Base-by-base conservation (phyloP, 2,888 invertebrate species). In the Chrysotoxum bicinctum region DNA sequence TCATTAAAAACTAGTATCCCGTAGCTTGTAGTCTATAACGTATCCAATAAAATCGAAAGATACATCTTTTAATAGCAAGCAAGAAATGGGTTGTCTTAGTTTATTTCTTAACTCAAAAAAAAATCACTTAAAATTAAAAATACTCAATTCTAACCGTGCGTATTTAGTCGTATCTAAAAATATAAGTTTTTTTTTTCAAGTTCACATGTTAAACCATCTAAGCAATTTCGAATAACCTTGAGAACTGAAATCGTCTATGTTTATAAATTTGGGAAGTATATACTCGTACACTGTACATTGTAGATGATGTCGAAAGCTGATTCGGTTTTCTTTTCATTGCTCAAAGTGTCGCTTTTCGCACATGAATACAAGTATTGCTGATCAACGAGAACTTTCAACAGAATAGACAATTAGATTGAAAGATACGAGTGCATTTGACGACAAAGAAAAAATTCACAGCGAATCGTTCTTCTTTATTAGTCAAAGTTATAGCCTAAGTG, bases 131-230 rank as follows among this genome's bases (percentile, higher is more conserved):
- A 54, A 56, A 21, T 35, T 30, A 43, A 43, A 62, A 23, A 40
- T 37, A 16, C 14, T 50, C 5, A 62, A 50, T 48, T 66, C 60
- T 48, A 56, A 30, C 37, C 37, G 37, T 58, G 50, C 68, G 69
- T 69, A 50, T 45, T 56, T 69, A 26, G 62, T 37, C 52, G n/a
- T 43, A 37, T 50, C 73, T 62, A 56, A 45, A 68, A 74, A 74
- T 69, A 70, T 64, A 43, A 14, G 9, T 43, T 45, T 35, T 58
- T 43, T 50, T 58, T 72, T 73, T 78, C 83, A 83, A 83, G 78
- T 78, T 83, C 78, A 78, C 45, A 30, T 68, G 23, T 48, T 45
- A 37, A 68, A 60, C 21, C 48, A 37, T 40, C 68, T 48, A 19
- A n/a, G 43, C 5, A 19, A 30, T 14, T 56, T 70, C 40, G 54